Base-by-base conservation (phyloP, 1,140 invertebrate species). In the Drosophila navojoa region DNA sequence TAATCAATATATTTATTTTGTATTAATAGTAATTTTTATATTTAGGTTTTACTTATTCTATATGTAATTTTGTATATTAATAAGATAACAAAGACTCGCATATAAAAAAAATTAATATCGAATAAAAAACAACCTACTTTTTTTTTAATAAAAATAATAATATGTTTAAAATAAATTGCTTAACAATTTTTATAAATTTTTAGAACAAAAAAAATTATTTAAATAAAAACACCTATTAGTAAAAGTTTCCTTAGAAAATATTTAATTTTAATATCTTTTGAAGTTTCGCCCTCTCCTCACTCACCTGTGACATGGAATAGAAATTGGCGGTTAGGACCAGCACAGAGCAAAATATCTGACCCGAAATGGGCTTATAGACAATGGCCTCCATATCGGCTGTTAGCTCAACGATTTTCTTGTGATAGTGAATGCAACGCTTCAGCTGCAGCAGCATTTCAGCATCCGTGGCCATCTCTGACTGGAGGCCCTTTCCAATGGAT, bases 321-420 rank as follows among this genome's bases (percentile, higher is more conserved):
- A 91, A 91, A 40, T 91, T 91, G n/a, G 86, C 74, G 0, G 87
- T 85, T 5, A 91, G 29, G 6, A 91, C 90, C 27, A 91, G 49
- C 6, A 91, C 76, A 0, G 90, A 90, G 44, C 82, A 89, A 5
- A 85, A 76, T 22, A 91, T 75, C 49, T 91, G 90, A 2, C 71
- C 29, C 4, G 90, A 90, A 38, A 91, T 85, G 6, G 90, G 82
- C 16, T 73, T 79, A 50, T 72, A 76, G n/a, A 91, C 42, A 22
- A 87, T 38, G 0, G 44, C 22, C 44, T 91, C 90, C 5, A 89
- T 75, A 1, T 47, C 54, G 15, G 50, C 35, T 0, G 71, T 38
- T 10, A 91, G 19, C 0, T 84, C 38, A 2, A 74, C 61, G 22
- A 91, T 74, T n/a, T 50, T 42, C 55, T 61, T 71, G 52, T 81